phyloP scores from a whole-genome alignment of 2,113 vertebrate species.

The Passer domesticus region DNA sequence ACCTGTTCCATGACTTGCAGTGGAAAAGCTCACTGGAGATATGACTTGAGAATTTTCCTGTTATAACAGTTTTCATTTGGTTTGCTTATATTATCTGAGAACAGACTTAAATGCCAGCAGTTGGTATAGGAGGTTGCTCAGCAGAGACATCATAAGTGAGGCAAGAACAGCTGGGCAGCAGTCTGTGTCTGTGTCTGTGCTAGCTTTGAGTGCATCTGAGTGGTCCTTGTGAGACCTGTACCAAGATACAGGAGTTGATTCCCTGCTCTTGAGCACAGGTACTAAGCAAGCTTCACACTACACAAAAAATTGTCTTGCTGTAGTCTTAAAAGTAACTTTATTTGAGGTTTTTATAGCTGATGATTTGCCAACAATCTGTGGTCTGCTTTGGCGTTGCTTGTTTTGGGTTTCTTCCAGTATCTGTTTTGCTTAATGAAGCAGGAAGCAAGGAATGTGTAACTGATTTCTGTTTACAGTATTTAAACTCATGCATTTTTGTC shows the following conservation, averaged over 20 bases:
- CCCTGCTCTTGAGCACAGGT: background rate
- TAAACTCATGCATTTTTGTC: background rate
- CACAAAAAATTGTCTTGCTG: background rate
- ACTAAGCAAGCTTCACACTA: background rate
- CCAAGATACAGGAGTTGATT: background rate
- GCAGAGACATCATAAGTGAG: background rate
- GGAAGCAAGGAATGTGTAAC: slow-evolving; percentile 22
- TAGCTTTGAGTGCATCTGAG: fast-evolving
- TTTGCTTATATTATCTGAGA: background rate
- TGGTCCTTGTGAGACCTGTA: background rate
- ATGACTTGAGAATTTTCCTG: background rate
- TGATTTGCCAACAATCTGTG: background rate
- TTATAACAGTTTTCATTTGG: background rate
- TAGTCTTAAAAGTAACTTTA: background rate
- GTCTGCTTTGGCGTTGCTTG: background rate
- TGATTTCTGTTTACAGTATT: slow-evolving; percentile 17
- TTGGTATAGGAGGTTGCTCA: background rate
- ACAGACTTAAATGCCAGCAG: background rate
- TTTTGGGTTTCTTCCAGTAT: slow-evolving; percentile 33
- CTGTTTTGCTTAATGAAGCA: slow-evolving; percentile 27
- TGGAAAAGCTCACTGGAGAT: background rate
- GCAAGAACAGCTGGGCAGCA: background rate
- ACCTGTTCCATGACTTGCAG: background rate
- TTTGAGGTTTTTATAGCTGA: background rate
- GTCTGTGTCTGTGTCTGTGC: background rate